These are phyloP conservation scores for Drosophila pseudotalamancana DNA, from an alignment of 2,888 invertebrate species.

Conservation along the genomic window DNA sequence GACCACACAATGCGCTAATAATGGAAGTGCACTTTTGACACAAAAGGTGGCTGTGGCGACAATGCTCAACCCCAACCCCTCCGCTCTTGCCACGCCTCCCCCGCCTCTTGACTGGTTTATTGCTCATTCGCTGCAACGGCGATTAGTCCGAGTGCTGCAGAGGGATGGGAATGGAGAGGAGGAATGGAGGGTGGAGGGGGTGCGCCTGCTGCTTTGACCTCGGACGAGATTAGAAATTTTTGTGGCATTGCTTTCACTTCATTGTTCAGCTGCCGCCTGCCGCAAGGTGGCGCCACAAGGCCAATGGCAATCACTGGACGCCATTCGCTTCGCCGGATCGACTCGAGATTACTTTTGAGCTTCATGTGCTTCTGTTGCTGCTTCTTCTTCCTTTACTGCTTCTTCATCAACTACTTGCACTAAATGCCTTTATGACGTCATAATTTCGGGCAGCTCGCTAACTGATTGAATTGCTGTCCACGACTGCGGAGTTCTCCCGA, in stretches of 20 bases:
- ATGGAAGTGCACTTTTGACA: slow-evolving; percentile 79
- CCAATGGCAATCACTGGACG: slow-evolving; percentile 45
- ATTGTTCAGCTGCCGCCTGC: slow-evolving; percentile 43
- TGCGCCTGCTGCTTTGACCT: slow-evolving; percentile 35
- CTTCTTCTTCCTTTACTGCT: neutral
- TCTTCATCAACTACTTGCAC: slow-evolving; percentile 3
- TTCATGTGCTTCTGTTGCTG: slow-evolving; percentile 1
- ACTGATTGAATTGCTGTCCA: slow-evolving; percentile 42
- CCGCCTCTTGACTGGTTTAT: slow-evolving; percentile 59
- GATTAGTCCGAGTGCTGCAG: slow-evolving; percentile 48
- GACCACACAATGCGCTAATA: slow-evolving; percentile 72
- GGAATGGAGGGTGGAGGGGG: neutral
- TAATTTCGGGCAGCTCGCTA: slow-evolving; percentile 37
- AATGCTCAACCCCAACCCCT: slow-evolving; percentile 22
- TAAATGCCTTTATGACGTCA: slow-evolving; percentile 64
- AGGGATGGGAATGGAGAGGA: too few relatives aligned
- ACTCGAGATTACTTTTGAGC: slow-evolving; percentile 39
- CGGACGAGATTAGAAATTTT: slow-evolving; percentile 72
- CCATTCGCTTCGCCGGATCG: slow-evolving; percentile 2
- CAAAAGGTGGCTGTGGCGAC: slow-evolving; percentile 75
- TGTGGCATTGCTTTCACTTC: slow-evolving; percentile 71
- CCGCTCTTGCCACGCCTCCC: neutral
- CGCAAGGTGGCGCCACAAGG: slow-evolving; percentile 40
- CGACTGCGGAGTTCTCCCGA: slow-evolving; percentile 6
- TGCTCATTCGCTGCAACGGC: slow-evolving; percentile 76